Conservation (phyloP, 2,888 invertebrate genomes). For the Catocala nupta region DNA sequence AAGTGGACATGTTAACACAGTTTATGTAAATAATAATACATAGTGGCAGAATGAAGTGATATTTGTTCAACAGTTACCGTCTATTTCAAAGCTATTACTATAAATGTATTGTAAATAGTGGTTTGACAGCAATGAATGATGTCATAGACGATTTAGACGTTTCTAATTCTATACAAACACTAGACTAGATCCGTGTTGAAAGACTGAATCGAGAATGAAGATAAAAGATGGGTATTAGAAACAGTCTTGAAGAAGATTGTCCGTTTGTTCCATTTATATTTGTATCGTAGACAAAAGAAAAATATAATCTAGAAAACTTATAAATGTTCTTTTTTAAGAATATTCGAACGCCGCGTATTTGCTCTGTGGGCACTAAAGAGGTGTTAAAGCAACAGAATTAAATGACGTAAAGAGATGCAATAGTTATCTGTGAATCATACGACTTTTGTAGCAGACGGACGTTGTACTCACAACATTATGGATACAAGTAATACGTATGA, state of each 20-base stretch:
- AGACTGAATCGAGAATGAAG: conserved; percentile 30
- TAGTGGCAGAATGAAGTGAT: conserved; percentile 23
- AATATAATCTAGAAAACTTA: no score
- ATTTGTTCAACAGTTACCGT: conserved; percentile 35
- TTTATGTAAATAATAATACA: background rate
- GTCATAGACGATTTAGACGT: conserved; percentile 24
- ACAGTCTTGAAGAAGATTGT: conserved; percentile 2
- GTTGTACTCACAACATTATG: no score
- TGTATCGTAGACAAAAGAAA: no score
- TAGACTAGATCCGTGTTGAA: conserved; percentile 26
- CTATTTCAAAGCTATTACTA: conserved; percentile 20
- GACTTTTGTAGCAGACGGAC: no score
- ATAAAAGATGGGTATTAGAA: conserved; percentile 24
- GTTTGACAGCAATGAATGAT: conserved; percentile 20
- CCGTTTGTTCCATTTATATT: background rate
- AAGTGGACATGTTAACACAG: background rate
- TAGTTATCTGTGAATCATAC: no score
- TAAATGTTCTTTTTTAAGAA: no score
- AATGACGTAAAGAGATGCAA: no score
- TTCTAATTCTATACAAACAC: conserved; percentile 29
- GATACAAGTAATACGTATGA: no score
- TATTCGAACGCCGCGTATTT: no score
- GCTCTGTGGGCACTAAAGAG: no score
- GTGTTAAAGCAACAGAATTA: no score
- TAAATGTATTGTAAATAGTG: conserved; percentile 27